Conservation (phyloP, 2,113 vertebrate genomes). For the Gymnorhina tibicen region DNA sequence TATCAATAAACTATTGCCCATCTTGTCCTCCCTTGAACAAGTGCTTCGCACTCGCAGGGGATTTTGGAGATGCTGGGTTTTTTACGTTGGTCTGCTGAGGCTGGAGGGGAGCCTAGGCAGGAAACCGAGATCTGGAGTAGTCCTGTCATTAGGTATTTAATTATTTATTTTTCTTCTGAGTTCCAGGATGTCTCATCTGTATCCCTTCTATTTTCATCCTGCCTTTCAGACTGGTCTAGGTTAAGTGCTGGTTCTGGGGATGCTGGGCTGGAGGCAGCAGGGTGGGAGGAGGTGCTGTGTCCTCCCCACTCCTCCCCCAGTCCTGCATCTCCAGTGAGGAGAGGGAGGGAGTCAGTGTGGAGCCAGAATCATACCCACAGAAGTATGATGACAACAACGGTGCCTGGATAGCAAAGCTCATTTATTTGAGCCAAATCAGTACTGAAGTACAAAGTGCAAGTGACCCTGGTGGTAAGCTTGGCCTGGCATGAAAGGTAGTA, state of each 20-base stretch:
- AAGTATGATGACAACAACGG: accelerated
- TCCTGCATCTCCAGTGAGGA: accelerated
- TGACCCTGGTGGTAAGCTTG: neutral
- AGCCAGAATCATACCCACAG: neutral
- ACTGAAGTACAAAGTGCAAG: neutral
- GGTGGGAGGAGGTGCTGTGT: neutral
- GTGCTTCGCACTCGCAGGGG: neutral
- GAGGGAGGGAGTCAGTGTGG: neutral
- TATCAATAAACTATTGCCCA: neutral
- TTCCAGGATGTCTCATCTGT: neutral
- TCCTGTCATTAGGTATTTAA: neutral
- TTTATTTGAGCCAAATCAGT: neutral
- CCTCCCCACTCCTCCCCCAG: neutral
- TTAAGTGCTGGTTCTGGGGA: accelerated
- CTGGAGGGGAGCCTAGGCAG: neutral
- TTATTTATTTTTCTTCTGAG: neutral
- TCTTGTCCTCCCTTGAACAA: neutral
- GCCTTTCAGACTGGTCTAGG: neutral
- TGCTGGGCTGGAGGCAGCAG: neutral
- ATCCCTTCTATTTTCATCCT: neutral
- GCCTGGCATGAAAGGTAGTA: neutral
- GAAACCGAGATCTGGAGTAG: neutral
- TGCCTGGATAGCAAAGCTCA: neutral
- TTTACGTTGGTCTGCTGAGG: neutral
- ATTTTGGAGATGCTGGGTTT: neutral